These are phyloP conservation scores for Acanthochromis polyacanthus DNA, from an alignment of 2,113 vertebrate genomes.

Conservation along the genomic window DNA sequence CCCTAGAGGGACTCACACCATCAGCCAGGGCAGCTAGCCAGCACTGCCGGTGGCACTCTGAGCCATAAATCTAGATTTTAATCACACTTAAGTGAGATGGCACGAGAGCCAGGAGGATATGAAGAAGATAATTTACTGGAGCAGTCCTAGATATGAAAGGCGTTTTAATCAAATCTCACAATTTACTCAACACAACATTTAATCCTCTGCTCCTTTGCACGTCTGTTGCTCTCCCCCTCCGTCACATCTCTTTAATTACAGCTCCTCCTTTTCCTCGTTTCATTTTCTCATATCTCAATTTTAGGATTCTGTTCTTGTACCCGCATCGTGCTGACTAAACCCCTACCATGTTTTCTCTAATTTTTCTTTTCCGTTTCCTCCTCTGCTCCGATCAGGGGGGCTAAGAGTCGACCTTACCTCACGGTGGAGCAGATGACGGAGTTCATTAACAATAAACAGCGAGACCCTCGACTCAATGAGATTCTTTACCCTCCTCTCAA, in stretches of 20 bases:
- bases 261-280: slow-evolving; percentile 23
- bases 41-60: slow-evolving; percentile 30
- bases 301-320: background rate
- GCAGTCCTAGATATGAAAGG: slow-evolving; percentile 53
- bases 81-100: slow-evolving; percentile 65
- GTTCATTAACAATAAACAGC: slow-evolving; percentile 95
- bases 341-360: background rate
- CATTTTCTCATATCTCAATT: slow-evolving; percentile 14
- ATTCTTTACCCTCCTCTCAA: slow-evolving; percentile 97
- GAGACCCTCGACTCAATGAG: slow-evolving; percentile 97
- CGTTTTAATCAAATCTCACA: slow-evolving; percentile 68
- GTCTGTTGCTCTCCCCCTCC: slow-evolving; percentile 16
- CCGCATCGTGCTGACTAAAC: background rate
- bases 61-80: slow-evolving; percentile 71
- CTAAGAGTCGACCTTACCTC: slow-evolving; percentile 93
- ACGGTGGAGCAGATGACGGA: slow-evolving; percentile 97
- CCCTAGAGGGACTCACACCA: slow-evolving; percentile 47
- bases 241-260: slow-evolving; percentile 40
- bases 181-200: slow-evolving; percentile 68
- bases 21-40: slow-evolving; percentile 37
- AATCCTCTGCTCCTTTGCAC: slow-evolving; percentile 50
- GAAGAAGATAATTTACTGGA: slow-evolving; percentile 44
- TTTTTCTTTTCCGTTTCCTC: background rate
- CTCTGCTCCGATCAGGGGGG: slow-evolving; percentile 85
- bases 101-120: slow-evolving; percentile 50